phyloP scores from a whole-genome alignment of 2,113 vertebrate genomes.

The Oxygymnocypris stewartii region DNA sequence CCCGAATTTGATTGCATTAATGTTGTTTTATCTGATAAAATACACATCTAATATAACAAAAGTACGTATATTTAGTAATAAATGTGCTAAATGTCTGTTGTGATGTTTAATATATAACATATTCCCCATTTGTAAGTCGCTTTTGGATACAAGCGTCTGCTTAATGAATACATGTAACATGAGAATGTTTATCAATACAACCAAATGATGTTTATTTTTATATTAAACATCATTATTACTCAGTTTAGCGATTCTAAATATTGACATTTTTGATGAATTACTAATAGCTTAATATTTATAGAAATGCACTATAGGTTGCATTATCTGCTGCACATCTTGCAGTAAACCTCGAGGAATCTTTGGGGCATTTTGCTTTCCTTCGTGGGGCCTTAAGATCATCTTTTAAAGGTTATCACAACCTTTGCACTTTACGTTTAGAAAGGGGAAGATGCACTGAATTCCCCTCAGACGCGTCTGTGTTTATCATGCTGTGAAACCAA shows the following conservation, averaged over 20 bases:
- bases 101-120: neutral
- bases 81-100: neutral
- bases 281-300: neutral
- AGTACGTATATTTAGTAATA: neutral
- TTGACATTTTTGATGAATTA: neutral
- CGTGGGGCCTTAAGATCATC: neutral
- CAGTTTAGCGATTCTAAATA: neutral
- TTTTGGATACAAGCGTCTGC: too few relatives aligned
- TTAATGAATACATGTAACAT: neutral
- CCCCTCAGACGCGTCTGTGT: slow-evolving; percentile 19
- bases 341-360: neutral
- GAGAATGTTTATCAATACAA: neutral
- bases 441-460: slow-evolving; percentile 33
- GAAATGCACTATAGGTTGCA: neutral
- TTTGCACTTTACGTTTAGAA: neutral
- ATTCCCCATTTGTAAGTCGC: too few relatives aligned
- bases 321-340: neutral
- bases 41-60: neutral
- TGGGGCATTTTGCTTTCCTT: neutral
- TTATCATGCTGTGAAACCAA: neutral
- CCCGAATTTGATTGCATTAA: neutral
- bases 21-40: neutral
- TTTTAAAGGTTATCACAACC: neutral
- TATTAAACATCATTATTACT: neutral
- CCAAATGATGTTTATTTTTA: neutral